Conservation (phyloP, 2,113 vertebrate species). For the Psilopogon haemacephalus region DNA sequence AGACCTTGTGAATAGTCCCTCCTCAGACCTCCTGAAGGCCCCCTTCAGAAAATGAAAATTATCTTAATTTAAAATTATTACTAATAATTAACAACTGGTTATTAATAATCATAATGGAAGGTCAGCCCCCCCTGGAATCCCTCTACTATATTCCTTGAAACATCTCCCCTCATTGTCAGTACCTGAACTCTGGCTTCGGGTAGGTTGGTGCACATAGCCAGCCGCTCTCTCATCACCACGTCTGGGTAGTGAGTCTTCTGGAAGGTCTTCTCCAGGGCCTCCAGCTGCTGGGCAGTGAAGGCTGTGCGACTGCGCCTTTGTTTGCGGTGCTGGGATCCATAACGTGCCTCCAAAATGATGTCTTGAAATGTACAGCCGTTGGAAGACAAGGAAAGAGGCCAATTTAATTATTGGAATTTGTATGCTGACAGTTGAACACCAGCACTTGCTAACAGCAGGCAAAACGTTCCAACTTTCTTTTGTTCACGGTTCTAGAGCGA, state of each 20-base stretch:
- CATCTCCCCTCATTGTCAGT: neutral
- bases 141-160: neutral
- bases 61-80: no score
- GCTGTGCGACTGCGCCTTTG: slow-evolving; percentile 95
- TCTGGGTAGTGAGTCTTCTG: slow-evolving; percentile 99
- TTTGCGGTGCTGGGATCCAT: slow-evolving; percentile 98
- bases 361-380: slow-evolving; percentile 99
- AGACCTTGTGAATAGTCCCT: no score
- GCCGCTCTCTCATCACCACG: slow-evolving; percentile 95
- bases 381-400: slow-evolving; percentile 86
- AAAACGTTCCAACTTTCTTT: neutral
- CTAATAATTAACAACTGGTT: no score
- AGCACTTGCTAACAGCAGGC: neutral
- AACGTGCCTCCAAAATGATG: slow-evolving; percentile 99
- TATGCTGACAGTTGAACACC: neutral
- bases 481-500: neutral
- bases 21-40: no score
- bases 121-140: neutral
- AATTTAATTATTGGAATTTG: slow-evolving; percentile 89
- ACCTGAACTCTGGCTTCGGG: slow-evolving; percentile 98
- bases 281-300: slow-evolving; percentile 96
- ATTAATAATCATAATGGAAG: no score
- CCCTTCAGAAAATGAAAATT: no score
- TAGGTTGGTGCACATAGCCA: slow-evolving; percentile 99
- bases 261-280: slow-evolving; percentile 98